Evolutionary conservation across 2,113 vertebrate genomes (phyloP).

Genomic region (Callipepla squamata): DNA sequence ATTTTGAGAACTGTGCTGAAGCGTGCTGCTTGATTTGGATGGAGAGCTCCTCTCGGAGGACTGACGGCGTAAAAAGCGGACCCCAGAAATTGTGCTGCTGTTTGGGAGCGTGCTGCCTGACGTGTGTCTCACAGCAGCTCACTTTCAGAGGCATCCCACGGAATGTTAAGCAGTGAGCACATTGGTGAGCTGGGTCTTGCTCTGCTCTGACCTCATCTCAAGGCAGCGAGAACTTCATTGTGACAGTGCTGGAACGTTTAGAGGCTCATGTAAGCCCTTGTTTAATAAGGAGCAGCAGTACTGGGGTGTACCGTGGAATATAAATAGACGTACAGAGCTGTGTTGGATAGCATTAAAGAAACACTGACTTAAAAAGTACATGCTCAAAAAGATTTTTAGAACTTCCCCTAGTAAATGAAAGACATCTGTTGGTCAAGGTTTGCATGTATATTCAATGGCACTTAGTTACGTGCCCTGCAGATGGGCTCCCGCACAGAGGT

Average conservation of each 20-base stretch:
- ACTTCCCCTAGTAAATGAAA: background rate
- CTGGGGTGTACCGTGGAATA: fast-evolving
- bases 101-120: background rate
- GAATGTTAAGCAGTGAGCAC: background rate
- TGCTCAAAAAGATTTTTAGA: background rate
- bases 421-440: background rate
- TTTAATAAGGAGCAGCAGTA: background rate
- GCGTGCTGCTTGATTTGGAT: background rate
- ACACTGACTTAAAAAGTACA: background rate
- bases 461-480: background rate
- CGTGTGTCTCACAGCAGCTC: background rate
- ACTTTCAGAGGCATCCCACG: too few relatives aligned
- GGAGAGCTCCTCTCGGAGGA: background rate
- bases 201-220: background rate
- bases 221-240: background rate
- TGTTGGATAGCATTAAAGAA: background rate
- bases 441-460: background rate
- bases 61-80: background rate
- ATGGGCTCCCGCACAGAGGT: background rate
- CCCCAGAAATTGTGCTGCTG: fast-evolving
- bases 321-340: background rate
- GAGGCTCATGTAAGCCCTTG: fast-evolving
- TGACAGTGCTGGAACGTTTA: background rate
- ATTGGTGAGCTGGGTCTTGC: background rate
- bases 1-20: background rate